Base-by-base conservation (phyloP, 2,113 vertebrate species). In the Sclerurus mexicanus region DNA sequence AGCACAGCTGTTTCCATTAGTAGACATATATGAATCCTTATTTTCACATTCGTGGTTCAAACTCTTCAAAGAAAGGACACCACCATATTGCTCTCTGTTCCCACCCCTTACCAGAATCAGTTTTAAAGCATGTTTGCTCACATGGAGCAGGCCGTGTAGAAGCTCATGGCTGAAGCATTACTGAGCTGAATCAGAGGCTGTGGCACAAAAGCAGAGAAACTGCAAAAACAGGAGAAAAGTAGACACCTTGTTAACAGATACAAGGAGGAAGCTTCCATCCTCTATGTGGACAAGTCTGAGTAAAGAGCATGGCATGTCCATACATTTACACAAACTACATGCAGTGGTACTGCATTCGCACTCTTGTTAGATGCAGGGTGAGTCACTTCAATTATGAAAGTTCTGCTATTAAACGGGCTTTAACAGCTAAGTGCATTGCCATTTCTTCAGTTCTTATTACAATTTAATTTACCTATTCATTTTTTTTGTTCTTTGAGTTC, bases 401-500 rank as follows among this genome's bases (percentile, higher is more conserved):
- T 84, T 84, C 40, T 9, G 6, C 35, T 90, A 58, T 89, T 80
- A 90, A 92, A 88, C 60, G 52, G 68, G 40, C 22, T 92, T 95
- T 73, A 81, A 76, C 92, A 95, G 83, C 47, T 88, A 93, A 93
- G 90, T 90, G 31, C 53, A 73, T 75, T 82, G n/a, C 40, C 76
- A 78, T 93, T 88, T 73, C 88, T 97, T 90, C 79, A 49, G 28
- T 40, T 87, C n/a, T 94, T 92, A 93, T 64, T 94, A 68, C 3
- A 5, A 59, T 77, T 91, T 80, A 86, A 92, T 94, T 90, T 92
- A 87, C 37, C 73, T 87, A 90, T 85, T 92, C 52, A 72, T 94
- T 95, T 90, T 90, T 93, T 78, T 60, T 92, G 47, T 87, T 91
- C 63, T 93, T 85, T 81, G 40, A 88, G 25, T 92, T 96, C 79